These are phyloP conservation scores for Hydrocynus forskahlii DNA, from an alignment of 2,797 vertebrate genomes.

Conservation along the genomic window DNA sequence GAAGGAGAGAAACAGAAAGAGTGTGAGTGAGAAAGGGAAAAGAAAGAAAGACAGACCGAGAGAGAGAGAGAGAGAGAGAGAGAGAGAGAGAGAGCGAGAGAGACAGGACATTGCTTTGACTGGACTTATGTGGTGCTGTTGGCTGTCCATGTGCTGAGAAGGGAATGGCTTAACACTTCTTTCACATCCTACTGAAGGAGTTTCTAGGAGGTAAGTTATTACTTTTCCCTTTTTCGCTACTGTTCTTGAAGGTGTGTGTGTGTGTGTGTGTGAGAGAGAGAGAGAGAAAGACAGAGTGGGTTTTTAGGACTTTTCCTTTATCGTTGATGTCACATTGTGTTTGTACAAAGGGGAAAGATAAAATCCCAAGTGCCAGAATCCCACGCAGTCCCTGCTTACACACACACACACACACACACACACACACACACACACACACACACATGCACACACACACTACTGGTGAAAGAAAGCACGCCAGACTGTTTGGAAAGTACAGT, in stretches of 20 bases:
- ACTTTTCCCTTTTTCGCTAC: slow-evolving; percentile 2
- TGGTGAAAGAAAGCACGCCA: neutral
- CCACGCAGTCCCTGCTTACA: neutral
- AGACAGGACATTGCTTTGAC: slow-evolving; percentile 4
- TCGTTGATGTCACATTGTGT: neutral
- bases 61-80: slow-evolving; percentile 11
- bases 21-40: slow-evolving; percentile 10
- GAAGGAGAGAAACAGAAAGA: slow-evolving; percentile 39
- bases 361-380: neutral
- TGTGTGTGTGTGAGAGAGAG: slow-evolving; percentile 24
- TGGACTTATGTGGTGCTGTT: slow-evolving; percentile 18
- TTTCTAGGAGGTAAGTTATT: slow-evolving; percentile 47
- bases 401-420: too few relatives aligned
- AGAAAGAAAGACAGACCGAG: slow-evolving; percentile 18
- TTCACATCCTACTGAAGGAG: slow-evolving; percentile 9
- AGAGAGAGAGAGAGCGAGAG: slow-evolving; percentile 18
- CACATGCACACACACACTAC: slow-evolving; percentile 7
- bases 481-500: neutral
- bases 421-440: slow-evolving; percentile 6
- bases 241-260: slow-evolving; percentile 9
- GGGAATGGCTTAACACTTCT: slow-evolving; percentile 35
- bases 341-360: neutral
- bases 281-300: neutral
- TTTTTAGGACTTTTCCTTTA: neutral
- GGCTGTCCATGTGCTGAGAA: slow-evolving; percentile 19